Evolutionary conservation across 2,797 vertebrate species (phyloP).

Genomic region (Clamator glandarius): DNA sequence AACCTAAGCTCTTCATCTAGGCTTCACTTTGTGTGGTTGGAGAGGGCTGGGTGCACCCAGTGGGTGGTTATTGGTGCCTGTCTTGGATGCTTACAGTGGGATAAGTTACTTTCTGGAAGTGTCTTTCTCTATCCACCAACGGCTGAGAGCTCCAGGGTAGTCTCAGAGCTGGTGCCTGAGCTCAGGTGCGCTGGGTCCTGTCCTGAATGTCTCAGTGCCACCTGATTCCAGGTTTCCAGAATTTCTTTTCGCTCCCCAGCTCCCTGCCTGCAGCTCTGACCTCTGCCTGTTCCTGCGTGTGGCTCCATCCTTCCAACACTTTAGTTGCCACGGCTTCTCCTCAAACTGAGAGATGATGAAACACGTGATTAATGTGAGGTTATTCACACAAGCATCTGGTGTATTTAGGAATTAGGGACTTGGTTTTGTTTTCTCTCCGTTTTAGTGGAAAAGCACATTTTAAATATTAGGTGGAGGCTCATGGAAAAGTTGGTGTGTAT

Average conservation of each 20-base stretch:
- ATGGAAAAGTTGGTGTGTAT: not conserved
- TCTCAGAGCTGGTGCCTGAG: not conserved
- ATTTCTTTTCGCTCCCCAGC: not conserved
- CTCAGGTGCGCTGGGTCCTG: not conserved
- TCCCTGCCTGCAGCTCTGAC: not conserved
- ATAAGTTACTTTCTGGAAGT: not conserved
- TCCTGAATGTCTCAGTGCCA: not conserved
- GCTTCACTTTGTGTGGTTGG: rapidly evolving
- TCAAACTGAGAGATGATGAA: not conserved
- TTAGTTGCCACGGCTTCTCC: not conserved
- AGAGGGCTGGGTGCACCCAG: not conserved
- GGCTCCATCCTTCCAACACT: not conserved
- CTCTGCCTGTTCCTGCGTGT: not conserved
- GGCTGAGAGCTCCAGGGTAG: not conserved
- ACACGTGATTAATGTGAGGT: not conserved
- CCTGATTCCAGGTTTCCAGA: not conserved
- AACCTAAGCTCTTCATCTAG: not conserved
- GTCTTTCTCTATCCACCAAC: not conserved
- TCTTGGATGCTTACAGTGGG: not conserved
- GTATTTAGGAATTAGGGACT: not conserved
- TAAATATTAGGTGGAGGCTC: not conserved
- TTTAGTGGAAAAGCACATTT: not conserved
- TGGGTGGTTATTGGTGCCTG: not conserved
- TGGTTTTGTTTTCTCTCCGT: not conserved
- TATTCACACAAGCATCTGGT: not conserved